Conservation (phyloP, 2,888 invertebrate genomes). For the Emmelina monodactyla region DNA sequence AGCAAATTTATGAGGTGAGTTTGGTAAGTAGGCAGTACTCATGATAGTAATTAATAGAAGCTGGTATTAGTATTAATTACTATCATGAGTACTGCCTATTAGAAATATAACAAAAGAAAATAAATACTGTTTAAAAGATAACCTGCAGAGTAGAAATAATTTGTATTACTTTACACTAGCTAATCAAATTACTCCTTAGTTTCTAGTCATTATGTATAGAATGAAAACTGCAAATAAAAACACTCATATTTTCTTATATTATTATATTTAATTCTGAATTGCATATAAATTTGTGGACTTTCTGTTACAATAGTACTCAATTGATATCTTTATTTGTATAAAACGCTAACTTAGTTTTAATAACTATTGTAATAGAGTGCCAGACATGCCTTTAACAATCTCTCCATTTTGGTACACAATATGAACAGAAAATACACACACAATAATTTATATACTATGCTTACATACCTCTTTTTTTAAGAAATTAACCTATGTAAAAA, state of each 20-base stretch:
- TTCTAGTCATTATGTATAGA: no score
- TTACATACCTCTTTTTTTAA: slow-evolving; percentile 46
- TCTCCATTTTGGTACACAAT: slow-evolving; percentile 36
- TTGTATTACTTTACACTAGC: no score
- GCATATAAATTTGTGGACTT: slow-evolving; percentile 67
- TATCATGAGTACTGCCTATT: no score
- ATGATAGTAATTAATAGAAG: no score
- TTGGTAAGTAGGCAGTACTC: no score
- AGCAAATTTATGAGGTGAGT: no score
- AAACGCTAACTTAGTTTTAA: slow-evolving; percentile 58
- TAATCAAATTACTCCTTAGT: no score
- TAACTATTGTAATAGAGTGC: slow-evolving; percentile 52
- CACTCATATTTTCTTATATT: slow-evolving; percentile 44
- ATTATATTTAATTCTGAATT: slow-evolving; percentile 61
- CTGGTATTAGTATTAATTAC: no score
- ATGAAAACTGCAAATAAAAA: no score
- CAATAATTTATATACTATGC: slow-evolving; percentile 61
- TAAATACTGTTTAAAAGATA: no score
- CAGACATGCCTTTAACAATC: slow-evolving; percentile 31
- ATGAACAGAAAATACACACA: slow-evolving; percentile 61
- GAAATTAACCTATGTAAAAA: slow-evolving; percentile 51
- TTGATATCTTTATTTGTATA: slow-evolving; percentile 57
- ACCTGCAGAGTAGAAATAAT: no score
- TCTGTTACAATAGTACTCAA: slow-evolving; percentile 63
- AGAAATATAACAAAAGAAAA: no score